These are phyloP conservation scores for Calycopis cecrops DNA, from an alignment of 1,140 invertebrate genomes.

Conservation along the genomic window DNA sequence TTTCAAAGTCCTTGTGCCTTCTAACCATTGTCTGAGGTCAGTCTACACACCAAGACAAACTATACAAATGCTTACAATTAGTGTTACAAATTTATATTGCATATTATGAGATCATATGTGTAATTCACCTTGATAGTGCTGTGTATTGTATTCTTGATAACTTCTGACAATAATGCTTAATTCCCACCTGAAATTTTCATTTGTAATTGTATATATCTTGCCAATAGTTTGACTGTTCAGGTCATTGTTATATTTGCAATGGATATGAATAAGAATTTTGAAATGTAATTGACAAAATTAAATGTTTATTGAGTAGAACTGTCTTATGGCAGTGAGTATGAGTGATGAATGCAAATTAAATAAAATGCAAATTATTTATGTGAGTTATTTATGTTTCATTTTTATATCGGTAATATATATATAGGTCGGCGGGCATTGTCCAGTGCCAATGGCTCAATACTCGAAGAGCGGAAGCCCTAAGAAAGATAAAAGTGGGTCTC, in stretches of 20 bases:
- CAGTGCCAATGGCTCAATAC: too few species aligned
- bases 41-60: slow-evolving; percentile 6
- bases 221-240: slow-evolving; percentile 23
- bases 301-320: slow-evolving; percentile 16
- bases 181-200: slow-evolving; percentile 31
- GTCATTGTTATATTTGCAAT: slow-evolving; percentile 7
- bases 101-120: slow-evolving; percentile 13
- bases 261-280: slow-evolving; percentile 34
- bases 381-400: slow-evolving; percentile 2
- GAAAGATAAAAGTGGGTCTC: too few species aligned
- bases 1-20: slow-evolving; percentile 40
- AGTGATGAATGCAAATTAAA: slow-evolving; percentile 1
- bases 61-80: slow-evolving; percentile 2
- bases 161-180: slow-evolving; percentile 39
- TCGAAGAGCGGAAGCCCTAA: too few species aligned
- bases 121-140: background rate
- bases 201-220: slow-evolving; percentile 32
- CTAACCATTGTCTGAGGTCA: slow-evolving; percentile 22
- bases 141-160: slow-evolving; percentile 17
- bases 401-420: background rate
- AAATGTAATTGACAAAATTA: slow-evolving; percentile 41
- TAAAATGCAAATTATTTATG: slow-evolving; percentile 6
- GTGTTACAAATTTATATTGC: slow-evolving; percentile 3
- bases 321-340: slow-evolving; percentile 7
- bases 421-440: too few species aligned